Evolutionary conservation across 2,113 vertebrate genomes (phyloP).

Genomic region (Dasyurus viverrinus): DNA sequence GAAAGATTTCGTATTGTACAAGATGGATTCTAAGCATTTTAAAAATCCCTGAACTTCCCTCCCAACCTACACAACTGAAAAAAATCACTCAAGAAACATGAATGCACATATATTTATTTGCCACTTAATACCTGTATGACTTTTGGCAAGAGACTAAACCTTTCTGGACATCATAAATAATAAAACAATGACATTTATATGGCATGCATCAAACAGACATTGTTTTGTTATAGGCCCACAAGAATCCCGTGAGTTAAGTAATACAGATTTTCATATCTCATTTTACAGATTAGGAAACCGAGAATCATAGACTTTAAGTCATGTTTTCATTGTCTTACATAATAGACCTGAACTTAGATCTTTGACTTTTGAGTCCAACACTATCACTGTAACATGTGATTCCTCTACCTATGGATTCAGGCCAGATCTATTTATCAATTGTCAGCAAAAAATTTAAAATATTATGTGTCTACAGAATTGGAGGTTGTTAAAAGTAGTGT

Average conservation of each 20-base stretch:
- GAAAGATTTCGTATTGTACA: not conserved
- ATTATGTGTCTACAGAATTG: not conserved
- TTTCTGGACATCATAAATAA: not conserved
- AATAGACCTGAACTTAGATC: no score
- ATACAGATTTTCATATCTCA: not conserved
- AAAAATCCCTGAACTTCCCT: not conserved
- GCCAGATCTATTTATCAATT: not conserved
- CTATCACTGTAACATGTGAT: not conserved
- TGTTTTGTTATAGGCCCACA: not conserved
- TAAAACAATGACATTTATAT: not conserved
- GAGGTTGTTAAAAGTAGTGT: not conserved
- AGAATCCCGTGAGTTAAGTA: not conserved
- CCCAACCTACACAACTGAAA: not conserved
- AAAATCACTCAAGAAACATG: not conserved
- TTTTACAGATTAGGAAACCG: not conserved
- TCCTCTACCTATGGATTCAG: not conserved
- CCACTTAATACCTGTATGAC: not conserved
- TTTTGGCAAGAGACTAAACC: not conserved
- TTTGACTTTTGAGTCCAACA: not conserved
- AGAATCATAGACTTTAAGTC: not conserved
- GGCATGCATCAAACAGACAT: not conserved
- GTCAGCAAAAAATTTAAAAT: not conserved
- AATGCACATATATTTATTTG: not conserved
- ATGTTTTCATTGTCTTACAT: not conserved
- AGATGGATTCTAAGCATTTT: not conserved